phyloP scores from a whole-genome alignment of 2,113 vertebrate species.

The Craseonycteris thonglongyai region DNA sequence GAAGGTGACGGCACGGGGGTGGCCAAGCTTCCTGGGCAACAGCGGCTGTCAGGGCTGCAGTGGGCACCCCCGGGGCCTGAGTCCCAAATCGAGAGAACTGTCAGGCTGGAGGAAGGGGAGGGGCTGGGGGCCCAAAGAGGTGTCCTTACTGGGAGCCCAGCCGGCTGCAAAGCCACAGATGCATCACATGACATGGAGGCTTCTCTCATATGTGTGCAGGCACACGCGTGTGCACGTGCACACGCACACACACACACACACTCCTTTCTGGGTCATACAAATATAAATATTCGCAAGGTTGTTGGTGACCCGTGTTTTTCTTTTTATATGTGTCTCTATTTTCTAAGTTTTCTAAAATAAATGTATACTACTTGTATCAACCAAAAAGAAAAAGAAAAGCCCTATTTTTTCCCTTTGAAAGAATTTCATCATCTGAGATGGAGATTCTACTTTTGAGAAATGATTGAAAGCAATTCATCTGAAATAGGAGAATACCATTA shows the following conservation, averaged over 20 bases:
- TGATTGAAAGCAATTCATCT: neutral
- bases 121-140: neutral
- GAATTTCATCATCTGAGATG: neutral
- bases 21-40: rapidly evolving
- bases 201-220: rapidly evolving
- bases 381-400: neutral
- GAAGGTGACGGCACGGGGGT: rapidly evolving
- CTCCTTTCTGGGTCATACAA: rapidly evolving
- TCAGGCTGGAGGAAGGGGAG: neutral
- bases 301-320: neutral
- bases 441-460: neutral
- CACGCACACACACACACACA: neutral
- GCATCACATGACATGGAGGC: rapidly evolving
- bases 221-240: neutral
- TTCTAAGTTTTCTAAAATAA: neutral
- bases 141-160: neutral
- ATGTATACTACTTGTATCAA: neutral
- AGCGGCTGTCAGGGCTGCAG: no score
- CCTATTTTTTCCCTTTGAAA: neutral
- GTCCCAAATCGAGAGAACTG: neutral
- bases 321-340: neutral
- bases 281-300: rapidly evolving
- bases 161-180: rapidly evolving
- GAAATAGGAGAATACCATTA: neutral
- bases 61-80: no score